Percentiles rank a stretch among this genome's conserved stretches.
These are phyloP conservation scores for Apodemia duryi DNA, from an alignment of 2,888 invertebrate genomes.

Conservation along the genomic window DNA sequence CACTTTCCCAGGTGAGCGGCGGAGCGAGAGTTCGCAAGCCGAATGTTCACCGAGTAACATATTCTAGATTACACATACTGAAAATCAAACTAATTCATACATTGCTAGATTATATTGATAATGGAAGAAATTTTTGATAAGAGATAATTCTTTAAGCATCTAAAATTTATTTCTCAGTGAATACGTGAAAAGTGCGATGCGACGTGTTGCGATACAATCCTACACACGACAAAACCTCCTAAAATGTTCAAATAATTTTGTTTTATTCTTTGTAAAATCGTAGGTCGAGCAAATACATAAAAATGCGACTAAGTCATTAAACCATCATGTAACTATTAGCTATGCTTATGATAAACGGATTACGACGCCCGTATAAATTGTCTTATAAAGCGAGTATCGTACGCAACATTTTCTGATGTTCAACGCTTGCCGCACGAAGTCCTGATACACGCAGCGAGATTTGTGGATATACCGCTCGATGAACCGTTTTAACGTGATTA, in stretches of 20 bases:
- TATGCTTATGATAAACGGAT: no score
- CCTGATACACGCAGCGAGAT: neutral
- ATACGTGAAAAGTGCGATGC: constrained; percentile 1
- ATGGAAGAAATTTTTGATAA: neutral
- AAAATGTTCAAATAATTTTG: neutral
- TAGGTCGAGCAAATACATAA: neutral
- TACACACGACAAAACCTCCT: neutral
- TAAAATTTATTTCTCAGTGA: neutral
- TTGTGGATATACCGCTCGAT: neutral
- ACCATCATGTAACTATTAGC: no score
- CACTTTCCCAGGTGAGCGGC: constrained; percentile 3
- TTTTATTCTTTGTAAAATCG: neutral
- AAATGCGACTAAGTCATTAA: constrained; percentile 3
- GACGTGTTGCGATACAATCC: constrained; percentile 9
- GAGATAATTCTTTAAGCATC: neutral
- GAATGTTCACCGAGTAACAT: constrained; percentile 4
- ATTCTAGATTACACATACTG: neutral
- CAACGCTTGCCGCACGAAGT: neutral
- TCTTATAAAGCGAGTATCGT: neutral
- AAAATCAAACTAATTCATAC: neutral
- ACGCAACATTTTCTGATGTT: neutral
- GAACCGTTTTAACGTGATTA: neutral
- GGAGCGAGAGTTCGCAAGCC: constrained; percentile 1
- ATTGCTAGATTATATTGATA: neutral
- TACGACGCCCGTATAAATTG: neutral